phyloP scores from a whole-genome alignment of 2,797 vertebrate species.

The Myotis vivesi region DNA sequence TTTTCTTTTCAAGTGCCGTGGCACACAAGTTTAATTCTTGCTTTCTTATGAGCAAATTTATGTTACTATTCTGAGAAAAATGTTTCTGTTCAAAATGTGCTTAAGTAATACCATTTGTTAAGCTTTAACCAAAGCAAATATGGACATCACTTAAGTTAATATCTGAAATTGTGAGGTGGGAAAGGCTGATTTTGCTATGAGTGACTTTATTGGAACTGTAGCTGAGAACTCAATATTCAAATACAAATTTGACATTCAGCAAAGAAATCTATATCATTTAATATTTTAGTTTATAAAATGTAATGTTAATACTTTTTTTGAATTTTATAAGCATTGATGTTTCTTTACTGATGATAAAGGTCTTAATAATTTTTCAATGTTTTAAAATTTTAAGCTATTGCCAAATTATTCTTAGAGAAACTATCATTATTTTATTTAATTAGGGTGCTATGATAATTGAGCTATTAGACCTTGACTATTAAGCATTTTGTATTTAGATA shows the following conservation, averaged over 20 bases:
- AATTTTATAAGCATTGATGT: neutral
- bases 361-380: neutral
- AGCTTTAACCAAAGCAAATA: neutral
- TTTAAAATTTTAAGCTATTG: neutral
- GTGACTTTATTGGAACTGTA: neutral
- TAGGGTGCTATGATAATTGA: neutral
- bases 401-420: neutral
- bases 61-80: neutral
- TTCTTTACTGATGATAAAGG: neutral
- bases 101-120: neutral
- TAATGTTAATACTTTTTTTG: neutral
- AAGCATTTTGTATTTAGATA: neutral
- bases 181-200: neutral
- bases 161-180: neutral
- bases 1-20: neutral
- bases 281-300: slow-evolving; percentile 27
- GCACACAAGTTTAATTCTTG: neutral
- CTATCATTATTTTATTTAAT: neutral
- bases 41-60: neutral
- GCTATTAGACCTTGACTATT: neutral
- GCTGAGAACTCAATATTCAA: neutral
- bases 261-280: neutral
- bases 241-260: neutral
- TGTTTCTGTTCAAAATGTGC: neutral
- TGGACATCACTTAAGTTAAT: neutral